Evolutionary conservation across 2,888 invertebrate species (phyloP), one percentile per base, ranked within the genome.

Genomic region (Drosophila prolongata): DNA sequence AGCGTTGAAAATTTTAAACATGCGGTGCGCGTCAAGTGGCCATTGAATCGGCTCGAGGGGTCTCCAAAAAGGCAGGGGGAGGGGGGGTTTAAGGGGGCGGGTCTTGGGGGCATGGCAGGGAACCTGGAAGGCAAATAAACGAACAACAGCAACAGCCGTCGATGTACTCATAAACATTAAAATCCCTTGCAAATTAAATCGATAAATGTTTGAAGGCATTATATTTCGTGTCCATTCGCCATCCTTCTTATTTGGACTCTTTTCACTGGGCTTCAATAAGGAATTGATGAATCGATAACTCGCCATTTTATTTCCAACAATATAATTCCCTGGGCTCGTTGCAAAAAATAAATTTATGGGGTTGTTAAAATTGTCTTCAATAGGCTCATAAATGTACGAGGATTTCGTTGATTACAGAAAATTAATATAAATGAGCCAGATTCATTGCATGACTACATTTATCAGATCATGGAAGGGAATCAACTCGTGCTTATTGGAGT

Each of bases 1-100:
- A 65, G 60, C 65, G 65, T 46, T 71, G 77, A 57, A 77, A 76
- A 76, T 77, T 76, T 77, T 56, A 62, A 73, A 60, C 77, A 77
- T 76, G 76, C 75, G 71, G 74, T 58, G 62, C 74, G 61, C 75
- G 66, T 76, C 76, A 75, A 75, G 76, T 76, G 76, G 75, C 60
- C 75, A 55, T 57, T 71, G 64, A 61, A 46, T 55, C 42, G 66
- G 62, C 54, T 38, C 27, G 24, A 38, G 52, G 69, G 59, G 14
- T 34, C 6, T 1, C 3, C 0, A 19, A 19, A 43, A 43, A 16
- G 16, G 3, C 27, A 30, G 30, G 30, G 11, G 11, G 11, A 4
- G 24, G 24, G 4, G 0, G 24, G 24, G 3, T 19, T 3, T 19
- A 19, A 19, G 24, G 24, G 0, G 24, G 3, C 24, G 30, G 47